These are phyloP conservation scores for Brotula barbata DNA, from an alignment of 2,797 vertebrate species.

Conservation along the genomic window DNA sequence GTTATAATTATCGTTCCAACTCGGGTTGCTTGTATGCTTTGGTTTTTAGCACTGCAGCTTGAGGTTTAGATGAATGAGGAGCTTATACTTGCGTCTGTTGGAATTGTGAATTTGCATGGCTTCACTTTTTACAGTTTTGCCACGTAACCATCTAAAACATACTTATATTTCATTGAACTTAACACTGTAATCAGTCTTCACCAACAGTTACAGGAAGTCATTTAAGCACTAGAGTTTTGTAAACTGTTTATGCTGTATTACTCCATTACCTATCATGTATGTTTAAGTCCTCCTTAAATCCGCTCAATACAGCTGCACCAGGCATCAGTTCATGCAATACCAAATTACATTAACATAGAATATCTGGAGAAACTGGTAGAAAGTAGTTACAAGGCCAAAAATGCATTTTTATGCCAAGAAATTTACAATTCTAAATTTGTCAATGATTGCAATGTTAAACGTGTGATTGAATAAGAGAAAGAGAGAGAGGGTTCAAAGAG, in stretches of 20 bases:
- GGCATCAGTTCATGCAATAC: not conserved
- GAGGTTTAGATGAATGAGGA: not conserved
- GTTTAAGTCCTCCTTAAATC: not conserved
- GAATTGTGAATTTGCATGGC: not conserved
- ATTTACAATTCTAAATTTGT: too few relatives aligned
- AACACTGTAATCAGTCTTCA: not conserved
- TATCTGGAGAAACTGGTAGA: too few relatives aligned
- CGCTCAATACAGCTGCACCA: constrained; percentile 1
- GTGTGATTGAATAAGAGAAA: too few relatives aligned
- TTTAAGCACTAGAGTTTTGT: not conserved
- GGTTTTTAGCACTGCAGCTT: not conserved
- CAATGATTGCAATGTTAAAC: too few relatives aligned
- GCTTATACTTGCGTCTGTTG: not conserved
- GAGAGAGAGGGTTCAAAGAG: too few relatives aligned
- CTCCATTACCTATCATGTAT: not conserved
- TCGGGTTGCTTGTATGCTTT: not conserved
- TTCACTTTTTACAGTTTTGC: constrained; percentile 4
- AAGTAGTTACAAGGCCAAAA: too few relatives aligned
- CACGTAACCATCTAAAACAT: not conserved
- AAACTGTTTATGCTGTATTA: not conserved
- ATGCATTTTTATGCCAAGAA: too few relatives aligned
- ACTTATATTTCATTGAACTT: not conserved
- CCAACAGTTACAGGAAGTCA: not conserved
- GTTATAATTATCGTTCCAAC: not conserved
- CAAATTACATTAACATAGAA: too few relatives aligned